A percentile compares a stretch with the other conserved stretches of the same genome.
Evolutionary conservation across 2,113 vertebrate species (phyloP).

Genomic region (Neotoma lepida): DNA sequence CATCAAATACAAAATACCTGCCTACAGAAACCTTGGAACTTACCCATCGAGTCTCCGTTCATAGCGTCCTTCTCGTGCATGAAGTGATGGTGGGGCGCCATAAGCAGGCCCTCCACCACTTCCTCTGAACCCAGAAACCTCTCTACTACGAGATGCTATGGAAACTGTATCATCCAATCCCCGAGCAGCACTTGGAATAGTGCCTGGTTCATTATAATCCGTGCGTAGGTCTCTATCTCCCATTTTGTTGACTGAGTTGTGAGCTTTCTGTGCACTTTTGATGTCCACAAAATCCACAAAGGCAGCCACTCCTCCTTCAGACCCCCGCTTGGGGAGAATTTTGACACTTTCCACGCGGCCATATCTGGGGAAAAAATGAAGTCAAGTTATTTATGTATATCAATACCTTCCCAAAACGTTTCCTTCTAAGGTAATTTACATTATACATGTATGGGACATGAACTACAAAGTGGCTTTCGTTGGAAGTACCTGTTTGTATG

Average conservation of each 20-base stretch:
- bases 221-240: slow-evolving; percentile 99
- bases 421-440: slow-evolving; percentile 39
- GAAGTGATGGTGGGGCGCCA: slow-evolving; percentile 96
- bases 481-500: not conserved
- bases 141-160: slow-evolving; percentile 98
- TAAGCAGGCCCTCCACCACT: slow-evolving; percentile 97
- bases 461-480: not conserved
- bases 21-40: slow-evolving; percentile 93
- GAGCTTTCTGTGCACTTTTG: slow-evolving; percentile 99
- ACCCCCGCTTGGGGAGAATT: slow-evolving; percentile 98
- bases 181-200: slow-evolving; percentile 97
- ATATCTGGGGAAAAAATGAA: slow-evolving; percentile 91
- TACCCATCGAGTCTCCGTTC: slow-evolving; percentile 96
- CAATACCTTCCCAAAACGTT: slow-evolving; percentile 43
- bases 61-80: slow-evolving; percentile 99
- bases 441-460: not conserved
- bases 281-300: slow-evolving; percentile 99
- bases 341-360: slow-evolving; percentile 99
- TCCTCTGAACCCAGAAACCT: slow-evolving; percentile 99
- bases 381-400: slow-evolving; percentile 66
- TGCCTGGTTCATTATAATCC: slow-evolving; percentile 99
- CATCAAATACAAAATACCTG: slow-evolving; percentile 93
- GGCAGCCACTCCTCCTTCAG: slow-evolving; percentile 98
- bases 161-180: slow-evolving; percentile 98
- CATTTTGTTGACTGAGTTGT: slow-evolving; percentile 99